Evolutionary conservation across 2,797 vertebrate genomes (phyloP), one percentile per base, ranked within the genome.

Genomic region (Tauraco hartlaubi): DNA sequence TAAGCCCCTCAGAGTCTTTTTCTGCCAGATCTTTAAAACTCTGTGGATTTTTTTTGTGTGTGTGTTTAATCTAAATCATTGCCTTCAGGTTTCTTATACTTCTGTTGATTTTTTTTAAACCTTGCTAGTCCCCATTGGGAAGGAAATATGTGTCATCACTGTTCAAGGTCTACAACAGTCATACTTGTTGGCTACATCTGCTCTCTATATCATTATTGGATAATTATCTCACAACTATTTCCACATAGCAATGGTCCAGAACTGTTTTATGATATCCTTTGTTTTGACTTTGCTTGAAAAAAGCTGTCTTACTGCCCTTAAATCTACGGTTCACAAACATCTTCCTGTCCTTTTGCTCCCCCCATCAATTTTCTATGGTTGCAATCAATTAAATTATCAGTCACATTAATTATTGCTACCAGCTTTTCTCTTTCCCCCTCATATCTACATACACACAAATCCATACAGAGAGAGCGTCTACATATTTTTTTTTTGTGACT

Each of bases 161-260:
- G 68, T 35, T 44, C 80, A 73, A 82, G 89, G 52, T 63, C 52
- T 84, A 44, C 28, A 55, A 35, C 12, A 79, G 33, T 55, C 15
- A 5, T 71, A 89, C 54, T 76, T 79, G 35, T 76, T 76, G 52
- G 31, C 77, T 79, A 39, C 10, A 49, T 4, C n/a, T 79, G 15
- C 67, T 92, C 3, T 52, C 41, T 63, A 18, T 72, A 48, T 66
- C 25, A 56, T 91, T 85, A 31, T 1, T 85, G 62, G 28, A 63
- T 66, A 87, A 39, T 91, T 89, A 85, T 91, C 88, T 94, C 39
- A 55, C 21, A 28, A 63, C 23, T 61, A 71, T 48, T 88, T 92
- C 28, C 26, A 73, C 0, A 0, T 44, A 92, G 22, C 83, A 94
- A 85, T 51, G 61, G 26, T 63, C 20, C 28, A 61, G 18, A 91